Base-by-base conservation (phyloP, 2,888 invertebrate genomes). In the Eilema sororculum region DNA sequence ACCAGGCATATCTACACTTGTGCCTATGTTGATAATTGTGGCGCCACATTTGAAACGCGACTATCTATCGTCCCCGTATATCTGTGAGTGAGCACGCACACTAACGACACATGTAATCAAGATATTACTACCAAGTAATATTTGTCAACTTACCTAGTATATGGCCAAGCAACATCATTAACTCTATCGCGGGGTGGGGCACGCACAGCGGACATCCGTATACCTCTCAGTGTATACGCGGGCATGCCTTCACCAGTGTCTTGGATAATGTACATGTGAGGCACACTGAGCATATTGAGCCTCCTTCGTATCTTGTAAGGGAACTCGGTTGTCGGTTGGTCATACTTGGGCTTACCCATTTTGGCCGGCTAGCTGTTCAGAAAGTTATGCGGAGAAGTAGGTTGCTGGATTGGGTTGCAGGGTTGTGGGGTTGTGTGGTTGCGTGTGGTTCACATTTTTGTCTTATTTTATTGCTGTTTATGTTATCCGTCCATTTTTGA, bases 101-200 rank as follows among this genome's bases (percentile, higher is more conserved):
- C n/a, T n/a, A n/a, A n/a, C n/a, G n/a, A n/a, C n/a, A n/a, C n/a
- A n/a, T n/a, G n/a, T n/a, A n/a, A n/a, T n/a, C n/a, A n/a, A n/a
- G n/a, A n/a, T n/a, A n/a, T n/a, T n/a, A n/a, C n/a, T n/a, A n/a
- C n/a, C n/a, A n/a, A n/a, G n/a, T n/a, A n/a, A n/a, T n/a, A n/a
- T n/a, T 28, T 16, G 5, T 20, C 65, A 22, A 78, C 88, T 86
- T 80, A 95, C 94, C 94, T 87, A 67, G 91, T 69, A 72, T 89
- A 92, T 6, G 95, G 95, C 90, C 88, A 93, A 1, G 93, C 86
- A 1, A 86, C 91, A 56, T 95, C 95, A 52, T 85, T 84, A 0
- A 93, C 87, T 75, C 92, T 85, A 52, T 93, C 93, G 6, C 82
- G 73, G 1, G 85, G 62, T 0, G 82, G 84, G 0, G 85, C 85